Base-by-base conservation (phyloP, 2,113 vertebrate genomes). In the Pluvianellus socialis region DNA sequence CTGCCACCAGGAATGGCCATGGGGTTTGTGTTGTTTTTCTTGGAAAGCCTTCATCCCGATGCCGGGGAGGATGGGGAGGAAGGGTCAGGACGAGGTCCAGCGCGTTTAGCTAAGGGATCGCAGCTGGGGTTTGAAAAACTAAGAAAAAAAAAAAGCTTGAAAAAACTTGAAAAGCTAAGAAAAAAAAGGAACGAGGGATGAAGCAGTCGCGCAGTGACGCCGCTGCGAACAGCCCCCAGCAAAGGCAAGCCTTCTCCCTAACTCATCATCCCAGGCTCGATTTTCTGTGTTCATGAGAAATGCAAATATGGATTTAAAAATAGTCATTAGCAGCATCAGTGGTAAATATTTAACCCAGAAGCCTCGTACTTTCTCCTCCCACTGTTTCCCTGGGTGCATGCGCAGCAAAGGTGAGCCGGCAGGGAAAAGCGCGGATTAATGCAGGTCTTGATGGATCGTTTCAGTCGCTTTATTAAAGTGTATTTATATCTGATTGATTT, bases 1-100 rank as follows among this genome's bases (percentile, higher is more conserved):
- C 12, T 55, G 16, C 81, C 10, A 5, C 6, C 7, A 12, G 42
- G 30, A 68, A 9, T 1, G 5, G 15, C 58, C 3, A 0, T 12
- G 33, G 66, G 50, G 23, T 42, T 89, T 12, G 1, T 21, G 26
- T 18, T 9, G 16, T 33, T 76, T 87, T 76, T 45, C 81, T 21
- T 6, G 12, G 42, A 63, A 12, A 84, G 7, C n/a, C 35, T 76
- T 68, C 62, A 15, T 49, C n/a, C 40, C 1, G 0, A 7, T 0
- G 4, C 26, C 7, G 61, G 6, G n/a, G 26, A 79, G 52, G 72
- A 61, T 1, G 9, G 33, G 44, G 12, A 1, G 1, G 68, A 26
- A 7, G 7, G 6, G 21, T 35, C 11, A 2, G 47, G 10, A 20
- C 2, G 1, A 27, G 68, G 42, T 45, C 32, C 14, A 9, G 5